These are phyloP conservation scores for Ammodytes marinus DNA, from an alignment of 2,113 vertebrate genomes.

Conservation along the genomic window DNA sequence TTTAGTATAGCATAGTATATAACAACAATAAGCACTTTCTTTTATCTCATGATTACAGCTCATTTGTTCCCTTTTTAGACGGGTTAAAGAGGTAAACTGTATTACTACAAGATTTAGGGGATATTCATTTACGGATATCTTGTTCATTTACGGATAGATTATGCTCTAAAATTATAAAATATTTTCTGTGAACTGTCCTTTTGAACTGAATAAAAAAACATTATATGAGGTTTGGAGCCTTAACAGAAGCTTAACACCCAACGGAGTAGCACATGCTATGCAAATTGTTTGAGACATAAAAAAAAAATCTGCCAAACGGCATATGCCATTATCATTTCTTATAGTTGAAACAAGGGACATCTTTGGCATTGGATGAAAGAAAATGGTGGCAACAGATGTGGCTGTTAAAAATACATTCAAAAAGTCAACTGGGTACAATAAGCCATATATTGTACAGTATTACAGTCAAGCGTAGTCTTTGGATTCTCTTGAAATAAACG, in stretches of 20 bases:
- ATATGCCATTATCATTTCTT: conserved; percentile 81
- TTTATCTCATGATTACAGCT: neutral
- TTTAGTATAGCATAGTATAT: too few species aligned
- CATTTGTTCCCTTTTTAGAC: neutral
- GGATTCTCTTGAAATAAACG: conserved; percentile 79
- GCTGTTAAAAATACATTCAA: conserved; percentile 82
- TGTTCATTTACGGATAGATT: neutral
- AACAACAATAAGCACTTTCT: neutral
- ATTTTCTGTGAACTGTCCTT: conserved; percentile 28
- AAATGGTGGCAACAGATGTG: conserved; percentile 78
- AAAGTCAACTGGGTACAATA: conserved; percentile 83
- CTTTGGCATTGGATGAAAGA: conserved; percentile 74
- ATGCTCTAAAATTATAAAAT: conserved; percentile 9
- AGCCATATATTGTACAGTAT: conserved; percentile 81
- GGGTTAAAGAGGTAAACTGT: neutral
- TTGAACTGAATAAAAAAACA: conserved; percentile 40
- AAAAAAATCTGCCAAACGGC: conserved; percentile 56
- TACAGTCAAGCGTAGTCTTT: conserved; percentile 79
- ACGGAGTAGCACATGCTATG: conserved; percentile 43
- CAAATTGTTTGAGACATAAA: conserved; percentile 56
- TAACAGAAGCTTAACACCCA: conserved; percentile 51
- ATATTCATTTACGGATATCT: neutral
- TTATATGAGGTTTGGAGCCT: neutral
- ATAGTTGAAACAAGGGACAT: conserved; percentile 78
- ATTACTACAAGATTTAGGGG: neutral